Base-by-base conservation (phyloP, 2,888 invertebrate species). In the Hyalella azteca region DNA sequence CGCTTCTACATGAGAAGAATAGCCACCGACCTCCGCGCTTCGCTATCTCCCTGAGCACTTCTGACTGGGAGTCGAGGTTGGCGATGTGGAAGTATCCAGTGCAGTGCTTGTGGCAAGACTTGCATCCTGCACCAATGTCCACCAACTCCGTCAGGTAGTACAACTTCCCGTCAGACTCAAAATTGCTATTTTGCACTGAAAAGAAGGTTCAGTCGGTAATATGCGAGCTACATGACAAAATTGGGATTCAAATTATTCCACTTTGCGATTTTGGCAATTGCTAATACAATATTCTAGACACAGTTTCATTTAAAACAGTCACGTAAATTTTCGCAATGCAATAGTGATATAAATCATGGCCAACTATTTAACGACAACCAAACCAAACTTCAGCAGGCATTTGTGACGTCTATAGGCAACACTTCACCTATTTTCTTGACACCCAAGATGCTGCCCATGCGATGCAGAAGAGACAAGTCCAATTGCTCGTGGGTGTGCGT, bases 381-480 rank as follows among this genome's bases (percentile, higher is more conserved):
- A n/a, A n/a, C n/a, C n/a, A n/a, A n/a, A n/a, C n/a, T n/a, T n/a
- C n/a, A n/a, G n/a, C n/a, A n/a, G n/a, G n/a, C n/a, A n/a, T n/a
- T n/a, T n/a, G n/a, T n/a, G n/a, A n/a, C n/a, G n/a, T n/a, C n/a
- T n/a, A n/a, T n/a, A n/a, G n/a, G n/a, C n/a, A n/a, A n/a, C n/a
- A n/a, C 5, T 36, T 15, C 9, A 36, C 66, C 66, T 36, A 66
- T 66, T 36, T 66, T 66, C 36, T 66, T 66, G 66, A 66, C 26
- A 19, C 29, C 66, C 7, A 66, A n/a, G 15, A 36, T 36, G n/a
- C 66, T 66, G 66, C 66, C 66, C 4, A n/a, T 1, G 15, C 7
- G n/a, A 15, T 66, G 4, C 5, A 66, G 32, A 4, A 29, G 26
- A 13, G 29, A 32, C 3, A 36, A 0, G 15, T 36, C 66, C 0